Evolutionary conservation across 1,140 invertebrate species (phyloP).

Genomic region (Drosophila lowei): DNA sequence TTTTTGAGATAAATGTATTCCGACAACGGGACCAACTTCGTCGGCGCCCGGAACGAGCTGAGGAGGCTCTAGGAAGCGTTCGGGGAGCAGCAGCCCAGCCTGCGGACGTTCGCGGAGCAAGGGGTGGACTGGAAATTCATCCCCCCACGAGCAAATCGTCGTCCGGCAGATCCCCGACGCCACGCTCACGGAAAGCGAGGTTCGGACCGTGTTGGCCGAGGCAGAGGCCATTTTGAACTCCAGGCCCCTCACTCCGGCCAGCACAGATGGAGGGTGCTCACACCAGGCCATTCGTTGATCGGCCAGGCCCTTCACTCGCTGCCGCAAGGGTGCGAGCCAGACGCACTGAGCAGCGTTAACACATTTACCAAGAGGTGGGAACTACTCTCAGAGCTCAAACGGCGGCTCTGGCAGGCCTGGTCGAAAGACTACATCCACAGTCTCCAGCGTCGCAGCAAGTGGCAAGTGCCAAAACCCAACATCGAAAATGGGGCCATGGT

Average conservation of each 20-base stretch:
- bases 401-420: too few species aligned
- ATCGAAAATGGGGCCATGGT: too few species aligned
- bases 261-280: neutral
- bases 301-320: too few species aligned
- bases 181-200: too few species aligned
- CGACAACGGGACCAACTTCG: too few species aligned
- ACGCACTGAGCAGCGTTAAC: neutral
- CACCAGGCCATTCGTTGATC: too few species aligned
- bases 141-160: neutral
- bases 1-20: too few species aligned
- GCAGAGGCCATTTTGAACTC: neutral
- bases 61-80: conserved; percentile 1
- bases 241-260: neutral
- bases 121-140: neutral
- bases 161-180: too few species aligned
- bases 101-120: neutral
- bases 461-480: neutral
- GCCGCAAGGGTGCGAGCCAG: too few species aligned
- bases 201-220: neutral
- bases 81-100: neutral
- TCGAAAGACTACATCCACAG: neutral
- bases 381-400: neutral
- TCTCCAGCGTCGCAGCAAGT: neutral
- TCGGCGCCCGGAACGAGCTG: neutral
- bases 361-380: neutral